Conservation (phyloP, 2,113 vertebrate genomes). For the Dicentrarchus labrax region DNA sequence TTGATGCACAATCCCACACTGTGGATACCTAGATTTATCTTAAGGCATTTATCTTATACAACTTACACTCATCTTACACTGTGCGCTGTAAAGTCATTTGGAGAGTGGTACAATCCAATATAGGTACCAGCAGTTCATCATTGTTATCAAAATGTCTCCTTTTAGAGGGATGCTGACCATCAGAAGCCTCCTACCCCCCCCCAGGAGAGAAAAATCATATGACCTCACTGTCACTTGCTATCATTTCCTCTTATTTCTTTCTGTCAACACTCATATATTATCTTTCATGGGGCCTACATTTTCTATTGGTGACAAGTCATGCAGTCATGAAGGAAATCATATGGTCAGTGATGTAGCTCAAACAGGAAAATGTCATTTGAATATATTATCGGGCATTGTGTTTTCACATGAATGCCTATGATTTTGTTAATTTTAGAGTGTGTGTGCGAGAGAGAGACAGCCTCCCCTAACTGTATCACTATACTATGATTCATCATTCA, state of each 20-base stretch:
- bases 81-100: conserved; percentile 16
- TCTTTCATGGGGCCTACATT: neutral
- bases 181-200: neutral
- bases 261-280: conserved; percentile 15
- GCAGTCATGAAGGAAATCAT: conserved; percentile 13
- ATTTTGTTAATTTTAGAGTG: conserved; percentile 17
- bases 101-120: conserved; percentile 12
- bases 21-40: conserved; percentile 1
- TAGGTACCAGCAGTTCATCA: conserved; percentile 20
- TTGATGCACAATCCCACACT: neutral
- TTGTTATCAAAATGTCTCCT: conserved; percentile 12
- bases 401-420: conserved; percentile 19
- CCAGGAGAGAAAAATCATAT: conserved; percentile 13
- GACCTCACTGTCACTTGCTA: conserved; percentile 21
- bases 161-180: conserved; percentile 6
- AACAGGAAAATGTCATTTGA: conserved; percentile 3
- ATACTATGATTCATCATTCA: conserved; percentile 49
- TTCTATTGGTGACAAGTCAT: conserved; percentile 25
- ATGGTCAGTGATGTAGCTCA: conserved; percentile 29
- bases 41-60: neutral
- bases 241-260: conserved; percentile 24
- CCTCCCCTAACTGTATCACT: neutral
- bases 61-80: conserved; percentile 30
- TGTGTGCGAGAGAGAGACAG: neutral
- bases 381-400: too few species aligned